Evolutionary conservation across 2,113 vertebrate species (phyloP).

Genomic region (Tetrax tetrax): DNA sequence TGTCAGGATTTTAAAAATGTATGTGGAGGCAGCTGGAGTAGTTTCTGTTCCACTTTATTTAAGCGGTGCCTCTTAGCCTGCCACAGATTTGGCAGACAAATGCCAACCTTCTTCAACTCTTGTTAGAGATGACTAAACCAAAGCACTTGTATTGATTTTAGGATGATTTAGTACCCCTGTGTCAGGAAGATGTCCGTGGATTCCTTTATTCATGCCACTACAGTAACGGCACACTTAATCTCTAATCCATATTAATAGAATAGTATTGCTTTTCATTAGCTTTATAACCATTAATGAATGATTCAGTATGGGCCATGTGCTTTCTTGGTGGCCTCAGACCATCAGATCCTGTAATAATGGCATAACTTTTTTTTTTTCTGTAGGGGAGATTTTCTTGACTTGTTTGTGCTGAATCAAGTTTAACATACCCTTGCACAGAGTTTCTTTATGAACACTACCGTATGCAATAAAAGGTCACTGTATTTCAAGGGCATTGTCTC

Average conservation of each 20-base stretch:
- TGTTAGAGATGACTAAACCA: neutral
- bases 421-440: neutral
- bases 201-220: neutral
- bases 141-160: neutral
- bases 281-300: neutral
- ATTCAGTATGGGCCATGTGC: neutral
- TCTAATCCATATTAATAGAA: slow-evolving; percentile 6
- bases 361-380: neutral
- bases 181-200: neutral
- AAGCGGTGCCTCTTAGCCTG: slow-evolving; percentile 21
- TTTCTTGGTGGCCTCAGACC: neutral
- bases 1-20: slow-evolving; percentile 48
- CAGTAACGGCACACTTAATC: neutral
- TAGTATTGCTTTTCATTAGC: neutral
- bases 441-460: neutral
- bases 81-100: slow-evolving; percentile 47
- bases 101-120: slow-evolving; percentile 17
- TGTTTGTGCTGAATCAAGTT: neutral
- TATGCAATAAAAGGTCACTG: neutral
- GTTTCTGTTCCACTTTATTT: slow-evolving; percentile 57
- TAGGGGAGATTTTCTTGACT: neutral
- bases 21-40: slow-evolving; percentile 41
- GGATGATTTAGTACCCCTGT: neutral
- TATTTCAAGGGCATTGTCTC: neutral
- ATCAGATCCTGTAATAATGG: neutral